phyloP scores from a whole-genome alignment of 2,797 vertebrate genomes.

The Zalophus californianus region DNA sequence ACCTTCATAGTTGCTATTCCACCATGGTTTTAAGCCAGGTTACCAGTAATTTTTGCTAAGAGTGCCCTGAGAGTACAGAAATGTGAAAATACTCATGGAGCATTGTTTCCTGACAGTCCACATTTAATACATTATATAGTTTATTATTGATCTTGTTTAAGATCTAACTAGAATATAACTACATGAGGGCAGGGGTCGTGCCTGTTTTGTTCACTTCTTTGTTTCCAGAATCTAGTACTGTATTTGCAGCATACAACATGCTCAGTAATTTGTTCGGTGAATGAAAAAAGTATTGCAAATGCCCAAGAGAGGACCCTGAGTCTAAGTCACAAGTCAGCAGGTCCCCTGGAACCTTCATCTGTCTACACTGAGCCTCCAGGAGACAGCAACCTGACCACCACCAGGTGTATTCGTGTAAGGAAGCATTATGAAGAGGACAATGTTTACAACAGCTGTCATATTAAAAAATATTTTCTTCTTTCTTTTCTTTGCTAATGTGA shows the following conservation, averaged over 20 bases:
- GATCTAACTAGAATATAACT: not conserved
- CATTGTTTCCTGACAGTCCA: not conserved
- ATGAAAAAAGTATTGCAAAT: not conserved
- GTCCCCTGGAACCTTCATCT: not conserved
- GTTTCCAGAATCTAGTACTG: not conserved
- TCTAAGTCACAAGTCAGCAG: not conserved
- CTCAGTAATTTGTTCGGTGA: not conserved
- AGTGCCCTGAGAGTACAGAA: not conserved
- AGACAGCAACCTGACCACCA: not conserved
- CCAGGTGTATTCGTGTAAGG: not conserved
- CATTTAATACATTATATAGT: not conserved
- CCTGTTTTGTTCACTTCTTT: not conserved
- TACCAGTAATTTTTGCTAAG: not conserved
- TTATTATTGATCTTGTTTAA: not conserved
- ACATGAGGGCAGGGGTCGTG: fast-evolving
- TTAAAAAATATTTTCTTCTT: not conserved
- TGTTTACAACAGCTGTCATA: not conserved
- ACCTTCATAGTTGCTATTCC: not conserved
- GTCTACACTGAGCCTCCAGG: not conserved
- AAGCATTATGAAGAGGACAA: fast-evolving
- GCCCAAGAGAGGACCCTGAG: not conserved
- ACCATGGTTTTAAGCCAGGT: not conserved
- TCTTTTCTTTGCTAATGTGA: not conserved
- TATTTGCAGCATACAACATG: not conserved
- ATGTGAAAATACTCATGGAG: not conserved